Percentiles rank a stretch among this genome's conserved stretches.
These are phyloP conservation scores for Andrena haemorrhoa DNA, from an alignment of 2,888 invertebrate species.

Conservation along the genomic window DNA sequence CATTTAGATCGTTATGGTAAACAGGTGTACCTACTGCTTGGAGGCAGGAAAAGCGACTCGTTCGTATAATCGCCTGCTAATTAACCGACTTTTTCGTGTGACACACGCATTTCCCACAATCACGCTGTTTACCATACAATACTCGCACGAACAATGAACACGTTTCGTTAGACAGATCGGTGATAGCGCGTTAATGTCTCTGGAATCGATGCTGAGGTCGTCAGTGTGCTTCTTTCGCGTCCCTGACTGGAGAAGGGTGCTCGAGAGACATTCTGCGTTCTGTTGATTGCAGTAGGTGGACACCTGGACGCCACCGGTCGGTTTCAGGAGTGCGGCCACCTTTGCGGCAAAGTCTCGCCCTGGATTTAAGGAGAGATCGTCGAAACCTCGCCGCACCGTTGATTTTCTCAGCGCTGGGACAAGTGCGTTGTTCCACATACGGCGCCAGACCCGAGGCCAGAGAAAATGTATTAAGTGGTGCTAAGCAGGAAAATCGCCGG, in stretches of 20 bases:
- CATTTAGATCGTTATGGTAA: not conserved
- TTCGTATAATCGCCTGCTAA: not conserved
- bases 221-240: not conserved
- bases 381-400: not conserved
- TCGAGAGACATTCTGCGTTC: too few relatives aligned
- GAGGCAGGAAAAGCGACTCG: not conserved
- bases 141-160: not conserved
- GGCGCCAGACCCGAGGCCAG: slow-evolving; percentile 13
- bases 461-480: slow-evolving; percentile 63
- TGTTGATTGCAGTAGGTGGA: not conserved
- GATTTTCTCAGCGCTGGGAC: not conserved
- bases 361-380: slow-evolving; percentile 13
- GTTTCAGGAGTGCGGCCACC: too few relatives aligned
- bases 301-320: too few relatives aligned
- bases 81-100: slow-evolving; percentile 25
- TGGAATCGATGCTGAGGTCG: not conserved
- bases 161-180: too few relatives aligned
- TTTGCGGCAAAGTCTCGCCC: too few relatives aligned
- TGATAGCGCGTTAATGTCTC: slow-evolving; percentile 3
- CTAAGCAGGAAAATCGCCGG: slow-evolving; percentile 65
- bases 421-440: not conserved
- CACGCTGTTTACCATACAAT: slow-evolving; percentile 41
- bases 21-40: not conserved
- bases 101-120: slow-evolving; percentile 17
- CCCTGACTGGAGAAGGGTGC: not conserved